These are phyloP conservation scores for Apolygus lucorum DNA, from an alignment of 1,140 invertebrate genomes.

Conservation along the genomic window DNA sequence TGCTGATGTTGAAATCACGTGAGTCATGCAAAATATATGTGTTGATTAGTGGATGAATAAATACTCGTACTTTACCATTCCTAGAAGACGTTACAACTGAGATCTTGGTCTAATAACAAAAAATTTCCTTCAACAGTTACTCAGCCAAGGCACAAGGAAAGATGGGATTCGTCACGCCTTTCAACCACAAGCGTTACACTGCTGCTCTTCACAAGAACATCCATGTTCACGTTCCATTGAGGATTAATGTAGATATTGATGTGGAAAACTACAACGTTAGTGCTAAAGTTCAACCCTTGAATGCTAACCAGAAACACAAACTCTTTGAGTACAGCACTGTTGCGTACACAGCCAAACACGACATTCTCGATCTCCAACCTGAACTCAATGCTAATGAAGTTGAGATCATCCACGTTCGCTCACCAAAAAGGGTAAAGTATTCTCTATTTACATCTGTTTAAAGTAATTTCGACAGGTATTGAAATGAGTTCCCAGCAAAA, in stretches of 20 bases:
- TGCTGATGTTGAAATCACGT: slow-evolving; percentile 42
- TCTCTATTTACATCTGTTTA: no score
- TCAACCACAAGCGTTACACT: slow-evolving; percentile 47
- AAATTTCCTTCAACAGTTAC: slow-evolving; percentile 31
- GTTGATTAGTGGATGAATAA: not conserved
- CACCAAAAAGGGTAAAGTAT: slow-evolving; percentile 36
- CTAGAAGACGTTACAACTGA: not conserved
- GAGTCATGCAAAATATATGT: slow-evolving; percentile 20
- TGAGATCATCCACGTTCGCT: slow-evolving; percentile 35
- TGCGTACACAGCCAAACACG: slow-evolving; percentile 49
- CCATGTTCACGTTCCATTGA: slow-evolving; percentile 47
- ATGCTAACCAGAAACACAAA: slow-evolving; percentile 42
- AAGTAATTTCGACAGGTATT: no score
- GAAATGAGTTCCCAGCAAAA: no score
- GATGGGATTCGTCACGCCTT: slow-evolving; percentile 54
- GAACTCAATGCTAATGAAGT: slow-evolving; percentile 39
- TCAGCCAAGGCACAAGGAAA: slow-evolving; percentile 45
- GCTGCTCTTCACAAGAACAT: slow-evolving; percentile 50
- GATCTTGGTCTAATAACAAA: not conserved
- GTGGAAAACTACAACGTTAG: slow-evolving; percentile 40
- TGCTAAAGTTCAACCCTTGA: slow-evolving; percentile 42
- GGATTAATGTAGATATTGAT: slow-evolving; percentile 41
- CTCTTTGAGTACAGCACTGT: slow-evolving; percentile 47
- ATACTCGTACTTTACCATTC: not conserved
- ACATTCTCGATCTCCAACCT: slow-evolving; percentile 46